phyloP scores from a whole-genome alignment of 2,888 invertebrate species.

The Heliconius charithonia region DNA sequence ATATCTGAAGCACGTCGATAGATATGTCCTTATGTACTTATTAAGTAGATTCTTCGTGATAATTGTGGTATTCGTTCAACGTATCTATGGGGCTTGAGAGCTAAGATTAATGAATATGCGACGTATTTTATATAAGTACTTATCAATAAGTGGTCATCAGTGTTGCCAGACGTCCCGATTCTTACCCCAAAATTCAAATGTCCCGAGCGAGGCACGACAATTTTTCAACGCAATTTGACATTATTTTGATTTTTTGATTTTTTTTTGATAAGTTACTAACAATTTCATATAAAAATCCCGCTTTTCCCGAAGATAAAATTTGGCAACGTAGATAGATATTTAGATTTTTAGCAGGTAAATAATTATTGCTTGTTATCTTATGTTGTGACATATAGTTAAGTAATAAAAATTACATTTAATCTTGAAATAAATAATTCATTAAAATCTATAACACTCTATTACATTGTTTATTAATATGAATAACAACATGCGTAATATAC shows the following conservation, averaged over 20 bases:
- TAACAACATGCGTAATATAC: too few relatives aligned
- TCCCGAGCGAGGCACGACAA: too few relatives aligned
- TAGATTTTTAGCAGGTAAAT: background rate
- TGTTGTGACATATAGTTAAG: background rate
- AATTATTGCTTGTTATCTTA: background rate
- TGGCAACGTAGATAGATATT: background rate
- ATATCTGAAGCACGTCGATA: constrained; percentile 36
- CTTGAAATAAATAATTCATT: background rate
- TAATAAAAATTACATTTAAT: background rate
- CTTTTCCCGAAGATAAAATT: too few relatives aligned
- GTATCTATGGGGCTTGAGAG: constrained; percentile 13
- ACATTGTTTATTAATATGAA: background rate
- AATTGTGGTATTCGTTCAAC: constrained; percentile 24
- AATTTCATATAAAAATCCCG: too few relatives aligned
- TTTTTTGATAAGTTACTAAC: too few relatives aligned
- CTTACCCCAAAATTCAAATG: too few relatives aligned
- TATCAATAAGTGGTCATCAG: background rate
- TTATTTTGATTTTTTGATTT: too few relatives aligned
- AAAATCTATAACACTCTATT: too few relatives aligned
- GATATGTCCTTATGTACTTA: constrained; percentile 34
- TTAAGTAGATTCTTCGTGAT: constrained; percentile 36
- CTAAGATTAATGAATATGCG: constrained; percentile 2
- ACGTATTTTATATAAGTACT: constrained; percentile 12
- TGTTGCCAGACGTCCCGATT: too few relatives aligned
- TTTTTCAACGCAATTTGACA: too few relatives aligned